Conservation (phyloP, 2,113 vertebrate species). For the Coreoperca whiteheadi region DNA sequence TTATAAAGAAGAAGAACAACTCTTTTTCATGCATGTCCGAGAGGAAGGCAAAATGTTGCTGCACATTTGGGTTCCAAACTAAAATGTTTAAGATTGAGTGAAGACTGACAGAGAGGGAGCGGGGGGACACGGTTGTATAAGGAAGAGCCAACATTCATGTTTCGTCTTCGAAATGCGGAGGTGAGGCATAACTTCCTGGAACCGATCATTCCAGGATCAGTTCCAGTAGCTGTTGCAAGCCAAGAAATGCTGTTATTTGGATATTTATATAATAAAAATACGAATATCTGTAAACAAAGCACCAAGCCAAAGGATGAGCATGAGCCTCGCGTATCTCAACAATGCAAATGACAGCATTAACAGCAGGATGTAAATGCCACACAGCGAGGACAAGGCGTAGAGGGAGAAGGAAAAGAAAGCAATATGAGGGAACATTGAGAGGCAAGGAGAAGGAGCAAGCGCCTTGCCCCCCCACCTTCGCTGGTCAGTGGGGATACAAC, state of each 20-base stretch:
- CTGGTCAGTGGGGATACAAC: constrained; percentile 58
- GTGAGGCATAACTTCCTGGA: constrained; percentile 14
- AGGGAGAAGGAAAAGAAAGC: background rate
- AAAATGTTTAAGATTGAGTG: background rate
- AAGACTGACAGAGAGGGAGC: no score
- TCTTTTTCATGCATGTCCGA: background rate
- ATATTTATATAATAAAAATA: constrained; percentile 44
- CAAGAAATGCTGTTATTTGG: constrained; percentile 35
- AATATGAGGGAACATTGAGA: constrained; percentile 8
- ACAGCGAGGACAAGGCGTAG: background rate
- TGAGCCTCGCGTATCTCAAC: constrained; percentile 18
- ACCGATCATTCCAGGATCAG: background rate
- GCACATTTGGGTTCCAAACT: background rate
- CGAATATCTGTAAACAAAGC: constrained; percentile 39
- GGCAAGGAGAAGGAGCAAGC: constrained; percentile 13
- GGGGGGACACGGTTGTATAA: background rate
- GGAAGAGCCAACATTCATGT: background rate
- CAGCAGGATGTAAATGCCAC: constrained; percentile 11
- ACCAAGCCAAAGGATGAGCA: background rate
- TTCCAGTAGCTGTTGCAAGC: constrained; percentile 5
- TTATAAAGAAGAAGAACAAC: background rate
- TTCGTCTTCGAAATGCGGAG: constrained; percentile 4
- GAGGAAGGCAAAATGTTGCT: background rate
- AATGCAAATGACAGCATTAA: constrained; percentile 23
- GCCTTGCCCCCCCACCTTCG: constrained; percentile 3